Evolutionary conservation across 2,888 invertebrate species (phyloP), one percentile per base, ranked within the genome.

Genomic region (Autographa pulchrina): DNA sequence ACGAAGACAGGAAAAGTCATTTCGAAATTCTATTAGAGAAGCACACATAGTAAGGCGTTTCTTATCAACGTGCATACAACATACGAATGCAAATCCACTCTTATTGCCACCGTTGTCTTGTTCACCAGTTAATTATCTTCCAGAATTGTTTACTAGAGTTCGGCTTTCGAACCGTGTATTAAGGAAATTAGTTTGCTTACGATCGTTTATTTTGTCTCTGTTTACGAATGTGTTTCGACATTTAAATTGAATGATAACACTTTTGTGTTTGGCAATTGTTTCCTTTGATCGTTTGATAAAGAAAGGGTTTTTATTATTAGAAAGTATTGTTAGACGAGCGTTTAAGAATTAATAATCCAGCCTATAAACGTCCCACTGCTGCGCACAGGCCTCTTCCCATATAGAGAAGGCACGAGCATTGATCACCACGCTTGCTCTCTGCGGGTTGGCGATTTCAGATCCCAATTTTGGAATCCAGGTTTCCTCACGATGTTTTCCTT

Each of bases 51-150:
- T 83, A 84, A 62, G 72, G 72, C 16, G 60, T 31, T 65, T 38
- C 80, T 82, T 88, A 88, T 88, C 88, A 88, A 68, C 81, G 81
- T 83, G 85, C 85, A 86, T 84, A 85, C 83, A 86, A 87, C 81
- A 80, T 73, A 58, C 72, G 83, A 81, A 87, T 88, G 88, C 84
- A 85, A 88, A 88, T 88, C 77, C 79, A 80, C 82, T 86, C 85
- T 83, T 85, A 83, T 86, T 78, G 82, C 75, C 68, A 72, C 74
- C 67, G 59, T 80, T 75, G 80, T 78, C 73, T 80, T 82, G 82
- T 82, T 74, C 74, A 72, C 71, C 76, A 78, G 82, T 82, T 83
- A 84, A 83, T 84, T 82, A 83, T 82, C 72, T 83, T 82, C 67
- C 69, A 76, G 71, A 84, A 76, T 72, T 78, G 82, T 78, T 83